Base-by-base conservation (phyloP, 2,888 invertebrate genomes). In the Catocala fraxini region DNA sequence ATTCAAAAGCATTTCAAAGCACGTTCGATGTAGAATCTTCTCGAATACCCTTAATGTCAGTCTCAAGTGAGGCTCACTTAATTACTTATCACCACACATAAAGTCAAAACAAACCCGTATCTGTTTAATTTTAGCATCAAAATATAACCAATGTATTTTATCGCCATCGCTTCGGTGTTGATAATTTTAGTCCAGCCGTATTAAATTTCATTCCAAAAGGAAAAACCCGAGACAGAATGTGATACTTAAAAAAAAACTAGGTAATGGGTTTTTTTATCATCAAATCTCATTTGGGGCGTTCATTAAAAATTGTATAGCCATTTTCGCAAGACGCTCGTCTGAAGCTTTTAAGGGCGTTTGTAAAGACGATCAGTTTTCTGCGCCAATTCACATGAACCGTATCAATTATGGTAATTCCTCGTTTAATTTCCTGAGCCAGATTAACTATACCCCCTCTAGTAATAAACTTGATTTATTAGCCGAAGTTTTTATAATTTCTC, bases 341-440 rank as follows among this genome's bases (percentile, higher is more conserved):
- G 70, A 75, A 59, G 53, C 57, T 56, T 51, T 25, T 35, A 79
- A 75, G 78, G 75, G 68, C 58, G 59, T 75, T 84, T 82, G 81
- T 81, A 83, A 86, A 85, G 73, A 76, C 87, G 88, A 90, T 92
- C 89, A 87, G 90, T 92, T 93, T 92, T 93, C 92, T 87, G 86
- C 91, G 73, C 89, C 86, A 85, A 83, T 92, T 86, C 90, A 85
- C 89, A 82, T 76, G 85, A 90, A 88, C 85, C 90, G 92, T 92
- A 93, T 93, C 93, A 93, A 93, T 94, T 94, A 94, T 94, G 93
- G 89, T 91, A 92, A 94, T 93, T 86, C 89, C 85, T 73, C 82
- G 86, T 92, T 94, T 93, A 94, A 94, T 93, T 94, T 94, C 94
- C 94, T 93, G 92, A 72, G 71, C 77, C 85, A 87, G 91, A 93